These are phyloP conservation scores for Synanthedon andrenaeformis DNA, from an alignment of 2,888 invertebrate species.

Conservation along the genomic window DNA sequence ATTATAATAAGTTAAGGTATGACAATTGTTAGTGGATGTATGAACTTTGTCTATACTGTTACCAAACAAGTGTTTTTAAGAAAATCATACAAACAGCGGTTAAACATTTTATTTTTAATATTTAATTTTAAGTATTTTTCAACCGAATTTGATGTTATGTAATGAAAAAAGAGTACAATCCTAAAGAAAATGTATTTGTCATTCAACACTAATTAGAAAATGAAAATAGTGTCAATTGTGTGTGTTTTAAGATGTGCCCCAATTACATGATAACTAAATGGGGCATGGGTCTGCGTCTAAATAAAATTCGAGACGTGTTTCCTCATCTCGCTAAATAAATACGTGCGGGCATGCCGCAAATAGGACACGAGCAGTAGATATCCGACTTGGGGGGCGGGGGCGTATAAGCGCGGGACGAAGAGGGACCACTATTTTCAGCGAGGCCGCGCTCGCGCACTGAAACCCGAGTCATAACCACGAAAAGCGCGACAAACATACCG, in stretches of 20 bases:
- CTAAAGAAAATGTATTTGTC: no score
- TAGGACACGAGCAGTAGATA: constrained; percentile 42
- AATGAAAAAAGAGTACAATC: no score
- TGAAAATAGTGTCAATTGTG: not conserved
- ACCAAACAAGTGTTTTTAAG: no score
- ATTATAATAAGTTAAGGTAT: no score
- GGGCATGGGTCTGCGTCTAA: constrained; percentile 48
- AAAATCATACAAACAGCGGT: no score
- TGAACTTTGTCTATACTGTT: no score
- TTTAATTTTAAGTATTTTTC: no score
- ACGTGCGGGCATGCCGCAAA: constrained; percentile 61
- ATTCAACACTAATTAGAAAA: not conserved
- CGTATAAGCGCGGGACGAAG: constrained; percentile 25
- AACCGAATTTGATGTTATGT: no score
- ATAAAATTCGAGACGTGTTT: constrained; percentile 59
- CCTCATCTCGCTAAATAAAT: constrained; percentile 67
- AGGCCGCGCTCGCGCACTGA: constrained; percentile 52
- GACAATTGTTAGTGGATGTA: no score
- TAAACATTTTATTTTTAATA: no score
- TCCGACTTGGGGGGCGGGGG: constrained; percentile 8
- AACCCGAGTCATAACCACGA: constrained; percentile 56
- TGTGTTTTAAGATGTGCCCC: constrained; percentile 19
- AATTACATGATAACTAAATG: constrained; percentile 55
- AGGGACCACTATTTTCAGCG: constrained; percentile 63
- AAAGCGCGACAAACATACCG: constrained; percentile 15